Evolutionary conservation across 2,888 invertebrate genomes (phyloP).

Genomic region (Serrognathus titanus): DNA sequence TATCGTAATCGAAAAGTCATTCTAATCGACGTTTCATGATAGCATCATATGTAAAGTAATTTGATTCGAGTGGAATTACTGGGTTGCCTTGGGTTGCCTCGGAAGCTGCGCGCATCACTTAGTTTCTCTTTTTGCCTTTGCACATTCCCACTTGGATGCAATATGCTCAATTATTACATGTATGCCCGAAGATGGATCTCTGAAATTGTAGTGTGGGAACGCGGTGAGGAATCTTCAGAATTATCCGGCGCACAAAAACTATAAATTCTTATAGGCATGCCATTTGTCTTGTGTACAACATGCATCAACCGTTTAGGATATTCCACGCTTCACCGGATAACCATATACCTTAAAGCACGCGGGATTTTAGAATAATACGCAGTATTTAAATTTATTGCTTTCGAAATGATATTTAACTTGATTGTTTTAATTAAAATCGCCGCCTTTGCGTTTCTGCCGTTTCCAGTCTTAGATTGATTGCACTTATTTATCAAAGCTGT

Average conservation of each 20-base stretch:
- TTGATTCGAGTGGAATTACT: too few relatives aligned
- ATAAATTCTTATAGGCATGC: slow-evolving; percentile 6
- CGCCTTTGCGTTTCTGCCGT: too few relatives aligned
- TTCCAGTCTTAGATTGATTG: too few relatives aligned
- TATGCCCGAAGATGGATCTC: slow-evolving; percentile 2
- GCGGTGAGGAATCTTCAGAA: slow-evolving; percentile 6
- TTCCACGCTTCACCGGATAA: background rate
- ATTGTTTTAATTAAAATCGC: too few relatives aligned
- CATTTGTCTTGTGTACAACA: slow-evolving; percentile 3
- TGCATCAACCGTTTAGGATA: slow-evolving; percentile 1
- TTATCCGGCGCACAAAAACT: slow-evolving; percentile 5
- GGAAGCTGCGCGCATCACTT: background rate
- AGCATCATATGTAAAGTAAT: too few relatives aligned
- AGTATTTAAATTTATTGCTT: too few relatives aligned
- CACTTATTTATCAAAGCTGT: too few relatives aligned
- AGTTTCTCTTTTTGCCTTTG: slow-evolving; percentile 1
- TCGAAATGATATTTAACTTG: too few relatives aligned
- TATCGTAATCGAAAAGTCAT: too few relatives aligned
- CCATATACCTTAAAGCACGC: background rate
- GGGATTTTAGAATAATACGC: background rate
- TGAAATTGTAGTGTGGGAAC: slow-evolving; percentile 8
- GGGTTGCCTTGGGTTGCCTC: too few relatives aligned
- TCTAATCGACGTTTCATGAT: too few relatives aligned
- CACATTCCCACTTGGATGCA: slow-evolving; percentile 3
- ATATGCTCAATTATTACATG: slow-evolving; percentile 7